phyloP scores from a whole-genome alignment of 2,113 vertebrate species.

The Coracopsis vasa region DNA sequence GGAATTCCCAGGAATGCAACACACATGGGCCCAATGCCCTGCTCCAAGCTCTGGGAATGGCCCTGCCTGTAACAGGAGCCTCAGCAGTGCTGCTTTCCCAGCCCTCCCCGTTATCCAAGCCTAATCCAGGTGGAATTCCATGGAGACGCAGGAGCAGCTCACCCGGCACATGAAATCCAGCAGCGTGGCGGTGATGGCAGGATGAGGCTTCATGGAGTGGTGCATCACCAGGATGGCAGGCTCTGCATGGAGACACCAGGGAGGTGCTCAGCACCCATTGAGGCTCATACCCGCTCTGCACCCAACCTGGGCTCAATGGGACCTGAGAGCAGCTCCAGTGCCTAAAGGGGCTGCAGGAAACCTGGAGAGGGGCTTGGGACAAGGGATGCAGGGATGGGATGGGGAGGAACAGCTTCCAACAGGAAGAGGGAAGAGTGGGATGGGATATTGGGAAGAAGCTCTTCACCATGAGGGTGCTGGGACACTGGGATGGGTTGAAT shows the following conservation, averaged over 20 bases:
- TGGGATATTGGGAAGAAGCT: neutral
- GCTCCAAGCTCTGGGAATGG: neutral
- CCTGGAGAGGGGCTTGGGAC: neutral
- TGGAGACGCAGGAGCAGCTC: neutral
- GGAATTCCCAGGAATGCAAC: neutral
- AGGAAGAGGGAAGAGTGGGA: neutral
- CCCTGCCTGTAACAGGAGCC: neutral
- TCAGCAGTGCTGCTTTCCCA: neutral
- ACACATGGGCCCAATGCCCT: fast-evolving
- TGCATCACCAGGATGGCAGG: slow-evolving; percentile 98
- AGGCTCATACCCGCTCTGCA: fast-evolving
- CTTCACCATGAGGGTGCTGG: neutral
- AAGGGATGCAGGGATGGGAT: neutral
- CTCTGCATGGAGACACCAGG: slow-evolving; percentile 68
- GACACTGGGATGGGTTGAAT: neutral
- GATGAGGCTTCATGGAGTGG: slow-evolving; percentile 98
- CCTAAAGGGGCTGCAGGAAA: neutral
- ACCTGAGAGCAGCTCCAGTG: neutral
- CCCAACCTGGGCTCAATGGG: neutral
- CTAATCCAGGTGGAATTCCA: neutral
- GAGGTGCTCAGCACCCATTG: neutral
- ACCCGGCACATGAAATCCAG: slow-evolving; percentile 99
- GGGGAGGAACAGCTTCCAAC: neutral
- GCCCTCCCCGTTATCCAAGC: fast-evolving
- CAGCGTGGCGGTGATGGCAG: slow-evolving; percentile 95